These are phyloP conservation scores for Scolopax rusticola DNA, from an alignment of 2,797 vertebrate species.

Conservation along the genomic window DNA sequence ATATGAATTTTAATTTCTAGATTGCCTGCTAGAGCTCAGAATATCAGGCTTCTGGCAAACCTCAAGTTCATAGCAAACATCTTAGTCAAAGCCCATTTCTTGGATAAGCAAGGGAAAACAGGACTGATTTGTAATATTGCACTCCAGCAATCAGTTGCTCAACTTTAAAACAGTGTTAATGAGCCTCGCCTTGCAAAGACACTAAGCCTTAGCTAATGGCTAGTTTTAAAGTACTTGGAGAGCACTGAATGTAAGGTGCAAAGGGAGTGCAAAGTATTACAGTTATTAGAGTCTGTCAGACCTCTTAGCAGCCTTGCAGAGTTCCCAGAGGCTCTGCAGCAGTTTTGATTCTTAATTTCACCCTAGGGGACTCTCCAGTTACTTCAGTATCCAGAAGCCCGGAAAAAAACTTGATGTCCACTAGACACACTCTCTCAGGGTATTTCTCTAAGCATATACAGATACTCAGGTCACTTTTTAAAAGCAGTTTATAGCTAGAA, in stretches of 20 bases:
- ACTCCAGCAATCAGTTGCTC: not conserved
- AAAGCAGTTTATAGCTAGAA: not conserved
- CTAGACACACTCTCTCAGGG: not conserved
- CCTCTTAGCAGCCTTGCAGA: not conserved
- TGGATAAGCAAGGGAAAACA: not conserved
- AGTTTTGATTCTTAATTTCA: slow-evolving; percentile 13
- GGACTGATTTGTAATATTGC: not conserved
- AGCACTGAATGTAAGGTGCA: not conserved
- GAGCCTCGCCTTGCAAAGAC: not conserved
- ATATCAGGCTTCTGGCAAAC: not conserved
- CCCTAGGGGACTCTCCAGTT: slow-evolving; percentile 5
- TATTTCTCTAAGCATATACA: not conserved
- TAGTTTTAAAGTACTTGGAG: slow-evolving; percentile 14
- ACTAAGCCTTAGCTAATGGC: not conserved
- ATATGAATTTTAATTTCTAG: not conserved
- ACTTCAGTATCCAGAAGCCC: slow-evolving; percentile 27
- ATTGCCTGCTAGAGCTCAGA: not conserved
- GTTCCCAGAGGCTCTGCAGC: not conserved
- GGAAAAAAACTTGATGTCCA: not conserved
- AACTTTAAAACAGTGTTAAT: not conserved
- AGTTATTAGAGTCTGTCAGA: slow-evolving; percentile 27
- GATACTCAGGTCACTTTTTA: not conserved
- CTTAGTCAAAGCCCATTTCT: not conserved
- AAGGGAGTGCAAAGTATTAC: not conserved
- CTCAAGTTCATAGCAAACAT: not conserved